phyloP scores from a whole-genome alignment of 1,140 invertebrate genomes.

The Riptortus pedestris region DNA sequence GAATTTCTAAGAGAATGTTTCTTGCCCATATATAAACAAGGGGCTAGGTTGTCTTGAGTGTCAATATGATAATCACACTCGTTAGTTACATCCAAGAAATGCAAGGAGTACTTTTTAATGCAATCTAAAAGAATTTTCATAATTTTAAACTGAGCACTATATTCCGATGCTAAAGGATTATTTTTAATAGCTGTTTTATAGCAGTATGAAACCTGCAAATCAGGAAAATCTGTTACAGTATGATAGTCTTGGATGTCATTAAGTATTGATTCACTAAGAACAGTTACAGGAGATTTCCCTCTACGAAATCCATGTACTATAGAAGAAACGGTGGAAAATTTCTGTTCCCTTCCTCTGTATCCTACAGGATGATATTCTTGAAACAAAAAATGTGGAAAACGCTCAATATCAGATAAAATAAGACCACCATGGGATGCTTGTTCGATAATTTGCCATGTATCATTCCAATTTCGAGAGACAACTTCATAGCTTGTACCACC shows the following conservation, averaged over 20 bases:
- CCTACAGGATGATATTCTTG: conserved; percentile 41
- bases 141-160: conserved; percentile 1
- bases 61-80: no score
- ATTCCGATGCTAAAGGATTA: neutral
- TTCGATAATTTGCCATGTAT: conserved; percentile 52
- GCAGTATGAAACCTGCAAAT: neutral
- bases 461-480: conserved; percentile 43
- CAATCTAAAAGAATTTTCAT: no score
- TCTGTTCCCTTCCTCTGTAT: conserved; percentile 45
- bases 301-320: conserved; percentile 41
- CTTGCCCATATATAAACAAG: neutral
- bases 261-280: neutral
- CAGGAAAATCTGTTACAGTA: neutral
- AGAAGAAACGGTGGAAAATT: conserved; percentile 42
- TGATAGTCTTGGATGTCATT: neutral
- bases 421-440: conserved; percentile 46
- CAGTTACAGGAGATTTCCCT: conserved; percentile 22
- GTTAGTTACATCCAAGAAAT: no score
- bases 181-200: neutral
- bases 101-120: no score
- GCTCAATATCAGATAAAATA: conserved; percentile 39
- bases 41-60: no score
- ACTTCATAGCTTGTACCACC: conserved; percentile 47
- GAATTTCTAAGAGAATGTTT: neutral
- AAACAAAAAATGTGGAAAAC: conserved; percentile 39